Evolutionary conservation across 2,113 vertebrate genomes (phyloP).

Genomic region (Vombatus ursinus): DNA sequence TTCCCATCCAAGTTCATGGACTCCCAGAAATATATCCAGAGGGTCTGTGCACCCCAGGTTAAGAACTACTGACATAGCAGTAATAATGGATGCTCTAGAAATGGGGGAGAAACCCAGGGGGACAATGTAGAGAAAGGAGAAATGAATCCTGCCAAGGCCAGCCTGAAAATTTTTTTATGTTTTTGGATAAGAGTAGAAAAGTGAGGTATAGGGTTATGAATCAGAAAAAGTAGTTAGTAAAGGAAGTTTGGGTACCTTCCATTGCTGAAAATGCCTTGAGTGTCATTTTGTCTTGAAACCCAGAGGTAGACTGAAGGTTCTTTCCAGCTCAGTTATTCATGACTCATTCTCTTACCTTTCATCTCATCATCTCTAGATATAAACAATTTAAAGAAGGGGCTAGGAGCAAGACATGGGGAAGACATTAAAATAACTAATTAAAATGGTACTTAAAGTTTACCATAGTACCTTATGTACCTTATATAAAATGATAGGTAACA

Average conservation of each 20-base stretch:
- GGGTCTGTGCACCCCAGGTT: neutral
- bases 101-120: neutral
- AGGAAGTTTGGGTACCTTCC: constrained; percentile 1
- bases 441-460: neutral
- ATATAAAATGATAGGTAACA: neutral
- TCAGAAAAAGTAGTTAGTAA: constrained; percentile 4
- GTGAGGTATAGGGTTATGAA: constrained; percentile 15
- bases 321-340: constrained; percentile 47
- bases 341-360: constrained; percentile 33
- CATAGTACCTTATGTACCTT: neutral
- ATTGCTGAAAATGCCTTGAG: constrained; percentile 43
- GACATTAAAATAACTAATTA: constrained; percentile 25
- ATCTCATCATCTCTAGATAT: neutral
- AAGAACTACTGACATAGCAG: neutral
- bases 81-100: neutral
- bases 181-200: constrained; percentile 15
- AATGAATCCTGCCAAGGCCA: neutral
- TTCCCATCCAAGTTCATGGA: neutral
- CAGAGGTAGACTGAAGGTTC: constrained; percentile 40
- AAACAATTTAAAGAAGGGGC: constrained; percentile 24
- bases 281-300: constrained; percentile 37
- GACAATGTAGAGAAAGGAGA: neutral
- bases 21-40: neutral
- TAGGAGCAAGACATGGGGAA: constrained; percentile 4
- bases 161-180: neutral